phyloP scores from a whole-genome alignment of 2,797 vertebrate genomes.

The Gadopsis marmoratus region DNA sequence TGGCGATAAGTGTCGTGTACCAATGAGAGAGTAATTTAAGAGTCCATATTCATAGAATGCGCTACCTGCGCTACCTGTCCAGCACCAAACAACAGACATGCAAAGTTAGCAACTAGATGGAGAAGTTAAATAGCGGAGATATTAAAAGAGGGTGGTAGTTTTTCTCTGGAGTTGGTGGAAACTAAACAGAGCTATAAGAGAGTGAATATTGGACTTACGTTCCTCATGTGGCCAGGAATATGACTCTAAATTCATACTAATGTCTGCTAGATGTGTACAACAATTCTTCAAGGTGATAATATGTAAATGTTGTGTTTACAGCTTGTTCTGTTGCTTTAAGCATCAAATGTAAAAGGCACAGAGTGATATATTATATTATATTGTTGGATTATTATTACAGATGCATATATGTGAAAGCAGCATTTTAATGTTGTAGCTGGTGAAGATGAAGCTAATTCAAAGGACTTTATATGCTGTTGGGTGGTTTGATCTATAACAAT shows the following conservation, averaged over 20 bases:
- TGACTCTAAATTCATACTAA: not conserved
- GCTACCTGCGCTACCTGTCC: not conserved
- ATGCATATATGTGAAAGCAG: not conserved
- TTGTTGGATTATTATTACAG: not conserved
- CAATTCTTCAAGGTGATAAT: not conserved
- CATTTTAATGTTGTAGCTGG: not conserved
- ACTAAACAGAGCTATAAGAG: not conserved
- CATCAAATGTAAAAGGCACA: not conserved
- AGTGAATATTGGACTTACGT: not conserved
- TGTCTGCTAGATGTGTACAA: not conserved
- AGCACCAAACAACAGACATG: not conserved
- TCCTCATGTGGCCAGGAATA: not conserved
- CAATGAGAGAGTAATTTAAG: too few relatives aligned
- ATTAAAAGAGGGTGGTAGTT: not conserved
- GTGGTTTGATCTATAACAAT: not conserved
- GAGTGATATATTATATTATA: not conserved
- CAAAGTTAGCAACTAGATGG: not conserved
- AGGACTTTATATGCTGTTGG: not conserved
- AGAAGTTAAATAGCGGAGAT: not conserved
- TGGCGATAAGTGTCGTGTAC: too few relatives aligned
- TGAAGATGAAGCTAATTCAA: not conserved
- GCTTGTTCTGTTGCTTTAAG: not conserved
- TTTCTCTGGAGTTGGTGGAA: not conserved
- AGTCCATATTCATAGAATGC: too few relatives aligned
- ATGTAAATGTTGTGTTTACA: not conserved